phyloP scores from a whole-genome alignment of 2,888 invertebrate genomes.

The Sarcophaga variegata region DNA sequence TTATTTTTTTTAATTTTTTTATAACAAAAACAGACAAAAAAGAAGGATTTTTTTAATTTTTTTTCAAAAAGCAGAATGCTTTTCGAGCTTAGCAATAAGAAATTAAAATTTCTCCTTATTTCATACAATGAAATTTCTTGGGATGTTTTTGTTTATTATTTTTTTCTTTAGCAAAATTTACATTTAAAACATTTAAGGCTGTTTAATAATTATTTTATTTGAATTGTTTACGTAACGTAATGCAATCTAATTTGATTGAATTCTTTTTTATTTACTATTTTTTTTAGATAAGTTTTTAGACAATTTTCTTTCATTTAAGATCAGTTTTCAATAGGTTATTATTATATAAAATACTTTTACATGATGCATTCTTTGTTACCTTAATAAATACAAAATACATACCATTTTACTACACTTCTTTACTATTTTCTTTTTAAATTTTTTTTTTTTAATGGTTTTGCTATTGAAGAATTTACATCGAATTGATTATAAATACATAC shows the following conservation, averaged over 20 bases:
- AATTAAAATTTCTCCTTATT: background rate
- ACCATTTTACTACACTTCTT: conserved; percentile 6
- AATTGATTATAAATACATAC: too few relatives aligned
- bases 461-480: too few relatives aligned
- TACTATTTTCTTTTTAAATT: background rate
- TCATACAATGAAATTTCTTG: background rate
- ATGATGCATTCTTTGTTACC: conserved; percentile 38
- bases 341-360: conserved; percentile 43
- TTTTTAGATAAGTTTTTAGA: too few relatives aligned
- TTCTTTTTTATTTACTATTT: background rate
- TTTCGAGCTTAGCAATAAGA: background rate
- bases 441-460: background rate
- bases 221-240: too few relatives aligned
- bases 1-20: conserved; percentile 19
- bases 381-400: conserved; percentile 55
- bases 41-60: conserved; percentile 16
- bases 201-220: too few relatives aligned
- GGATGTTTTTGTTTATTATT: conserved; percentile 1
- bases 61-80: background rate
- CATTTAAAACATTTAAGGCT: conserved; percentile 61
- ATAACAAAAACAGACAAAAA: conserved; percentile 14
- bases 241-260: too few relatives aligned
- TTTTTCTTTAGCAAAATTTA: conserved; percentile 20
- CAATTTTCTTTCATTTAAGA: conserved; percentile 31
- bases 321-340: conserved; percentile 23